Evolutionary conservation across 2,888 invertebrate species (phyloP).

Genomic region (Athripsodes cinereus): DNA sequence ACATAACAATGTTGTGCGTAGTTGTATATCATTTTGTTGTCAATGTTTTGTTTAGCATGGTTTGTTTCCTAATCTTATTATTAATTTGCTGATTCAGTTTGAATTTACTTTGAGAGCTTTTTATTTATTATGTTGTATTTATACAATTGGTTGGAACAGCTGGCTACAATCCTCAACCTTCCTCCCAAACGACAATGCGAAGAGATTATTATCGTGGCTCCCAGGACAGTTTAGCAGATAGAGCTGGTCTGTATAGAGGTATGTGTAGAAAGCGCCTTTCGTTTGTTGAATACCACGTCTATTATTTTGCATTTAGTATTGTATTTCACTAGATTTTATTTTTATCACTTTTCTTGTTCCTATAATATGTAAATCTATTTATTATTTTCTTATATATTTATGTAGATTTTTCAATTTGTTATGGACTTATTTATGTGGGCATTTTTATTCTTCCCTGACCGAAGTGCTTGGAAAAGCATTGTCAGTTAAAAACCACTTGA

Average conservation of each 20-base stretch:
- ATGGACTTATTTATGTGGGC: too few relatives aligned
- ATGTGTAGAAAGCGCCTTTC: conserved; percentile 31
- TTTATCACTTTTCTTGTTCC: not conserved
- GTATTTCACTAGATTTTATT: too few relatives aligned
- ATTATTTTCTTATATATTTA: not conserved
- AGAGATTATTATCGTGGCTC: conserved; percentile 89
- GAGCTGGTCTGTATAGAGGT: conserved; percentile 70
- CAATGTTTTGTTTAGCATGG: not conserved
- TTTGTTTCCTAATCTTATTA: not conserved
- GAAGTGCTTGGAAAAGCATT: too few relatives aligned
- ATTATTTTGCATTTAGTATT: too few relatives aligned
- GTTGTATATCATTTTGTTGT: too few relatives aligned
- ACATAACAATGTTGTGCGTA: too few relatives aligned
- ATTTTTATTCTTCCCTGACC: too few relatives aligned
- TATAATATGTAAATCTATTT: not conserved
- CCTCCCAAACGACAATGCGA: conserved; percentile 61
- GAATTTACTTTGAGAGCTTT: not conserved
- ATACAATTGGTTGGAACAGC: conserved; percentile 23
- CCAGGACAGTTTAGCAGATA: conserved; percentile 78
- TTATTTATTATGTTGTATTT: conserved; percentile 18
- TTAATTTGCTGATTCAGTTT: conserved; percentile 10
- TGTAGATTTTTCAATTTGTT: too few relatives aligned
- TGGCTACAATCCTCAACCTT: conserved; percentile 24
- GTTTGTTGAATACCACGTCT: too few relatives aligned
- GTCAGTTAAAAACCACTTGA: too few relatives aligned